Conservation (phyloP, 2,888 invertebrate species). For the Monochamus alternatus region DNA sequence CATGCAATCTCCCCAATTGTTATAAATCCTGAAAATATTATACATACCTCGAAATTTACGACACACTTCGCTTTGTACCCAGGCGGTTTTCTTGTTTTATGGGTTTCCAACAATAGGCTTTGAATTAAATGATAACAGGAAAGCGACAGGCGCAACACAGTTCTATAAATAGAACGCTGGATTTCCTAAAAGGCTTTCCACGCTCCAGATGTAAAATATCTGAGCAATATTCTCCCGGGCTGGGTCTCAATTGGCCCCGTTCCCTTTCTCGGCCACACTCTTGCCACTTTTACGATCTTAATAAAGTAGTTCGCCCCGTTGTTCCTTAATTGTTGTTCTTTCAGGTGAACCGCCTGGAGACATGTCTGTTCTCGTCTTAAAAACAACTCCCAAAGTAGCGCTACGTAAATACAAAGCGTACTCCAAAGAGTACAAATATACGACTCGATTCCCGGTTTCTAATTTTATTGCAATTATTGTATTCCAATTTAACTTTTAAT, state of each 20-base stretch:
- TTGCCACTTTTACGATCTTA: constrained; percentile 3
- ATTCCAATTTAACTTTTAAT: too few species aligned
- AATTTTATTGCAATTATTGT: too few species aligned
- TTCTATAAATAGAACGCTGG: constrained; percentile 33
- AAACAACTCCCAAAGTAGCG: too few species aligned
- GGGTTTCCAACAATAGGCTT: constrained; percentile 9
- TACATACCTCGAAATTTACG: too few species aligned
- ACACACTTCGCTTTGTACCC: not conserved
- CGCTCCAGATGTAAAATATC: constrained; percentile 35
- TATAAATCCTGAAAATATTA: too few species aligned
- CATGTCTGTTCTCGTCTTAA: not conserved
- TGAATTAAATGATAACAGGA: constrained; percentile 25
- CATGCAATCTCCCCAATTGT: too few species aligned
- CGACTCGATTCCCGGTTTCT: too few species aligned
- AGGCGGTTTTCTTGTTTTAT: not conserved
- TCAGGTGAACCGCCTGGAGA: not conserved
- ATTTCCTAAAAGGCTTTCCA: constrained; percentile 25
- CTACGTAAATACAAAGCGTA: too few species aligned
- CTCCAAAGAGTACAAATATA: too few species aligned
- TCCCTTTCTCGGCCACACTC: constrained; percentile 11
- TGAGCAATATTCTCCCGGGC: constrained; percentile 26
- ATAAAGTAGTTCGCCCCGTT: not conserved
- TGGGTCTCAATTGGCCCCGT: constrained; percentile 23
- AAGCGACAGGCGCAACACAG: constrained; percentile 10
- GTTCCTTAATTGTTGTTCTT: constrained; percentile 7